Evolutionary conservation across 2,888 invertebrate genomes (phyloP).

Genomic region (Drosophila limbata): DNA sequence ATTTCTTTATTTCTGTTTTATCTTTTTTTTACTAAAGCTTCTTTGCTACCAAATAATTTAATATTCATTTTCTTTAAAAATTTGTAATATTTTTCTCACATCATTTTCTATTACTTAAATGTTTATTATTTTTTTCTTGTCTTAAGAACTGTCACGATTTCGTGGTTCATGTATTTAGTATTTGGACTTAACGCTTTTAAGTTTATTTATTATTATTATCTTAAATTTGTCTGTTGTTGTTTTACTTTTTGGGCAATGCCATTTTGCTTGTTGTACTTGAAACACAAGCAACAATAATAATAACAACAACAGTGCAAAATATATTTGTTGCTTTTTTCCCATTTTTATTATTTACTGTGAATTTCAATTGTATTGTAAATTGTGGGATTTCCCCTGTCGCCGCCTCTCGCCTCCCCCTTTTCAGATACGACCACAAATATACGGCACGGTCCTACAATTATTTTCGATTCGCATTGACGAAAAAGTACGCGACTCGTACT

Average conservation of each 20-base stretch:
- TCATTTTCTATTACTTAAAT: background rate
- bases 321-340: slow-evolving; percentile 35
- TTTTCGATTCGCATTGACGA: slow-evolving; percentile 73
- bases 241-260: slow-evolving; percentile 49
- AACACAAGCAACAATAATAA: slow-evolving; percentile 30
- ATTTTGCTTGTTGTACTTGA: slow-evolving; percentile 53
- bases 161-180: slow-evolving; percentile 12
- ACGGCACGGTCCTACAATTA: slow-evolving; percentile 66
- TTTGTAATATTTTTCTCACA: background rate
- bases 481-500: slow-evolving; percentile 66
- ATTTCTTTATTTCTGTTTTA: too few relatives aligned
- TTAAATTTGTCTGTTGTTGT: background rate
- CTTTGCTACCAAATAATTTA: background rate
- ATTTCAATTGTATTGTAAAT: slow-evolving; percentile 56
- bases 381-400: slow-evolving; percentile 20
- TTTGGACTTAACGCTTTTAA: slow-evolving; percentile 30
- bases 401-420: background rate
- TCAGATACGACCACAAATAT: slow-evolving; percentile 8
- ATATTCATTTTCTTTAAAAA: background rate
- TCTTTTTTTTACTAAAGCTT: too few relatives aligned
- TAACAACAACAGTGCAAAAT: slow-evolving; percentile 1
- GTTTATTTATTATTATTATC: slow-evolving; percentile 12
- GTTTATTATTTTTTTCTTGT: background rate
- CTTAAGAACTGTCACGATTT: slow-evolving; percentile 5
- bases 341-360: slow-evolving; percentile 48